Conservation (phyloP, 30 jellyfish, hydroid and myxozoan species). For the Pelagia noctiluca region DNA sequence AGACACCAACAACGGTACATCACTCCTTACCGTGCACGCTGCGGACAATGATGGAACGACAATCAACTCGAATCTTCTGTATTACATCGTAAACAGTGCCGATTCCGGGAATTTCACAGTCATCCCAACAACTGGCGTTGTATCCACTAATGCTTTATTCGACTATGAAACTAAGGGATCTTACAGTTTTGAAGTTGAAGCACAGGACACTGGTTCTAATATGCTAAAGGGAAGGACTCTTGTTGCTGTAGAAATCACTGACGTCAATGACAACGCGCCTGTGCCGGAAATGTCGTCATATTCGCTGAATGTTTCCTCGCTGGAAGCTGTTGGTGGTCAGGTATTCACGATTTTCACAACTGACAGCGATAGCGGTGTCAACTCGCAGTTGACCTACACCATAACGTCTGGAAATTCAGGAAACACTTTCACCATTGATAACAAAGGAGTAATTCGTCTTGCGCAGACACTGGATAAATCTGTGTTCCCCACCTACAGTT, state of each 20-base stretch:
- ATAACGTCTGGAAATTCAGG: slow-evolving; percentile 36
- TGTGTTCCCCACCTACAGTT: slow-evolving; percentile 20
- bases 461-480: slow-evolving; percentile 39
- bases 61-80: slow-evolving; percentile 36
- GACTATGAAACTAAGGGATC: slow-evolving; percentile 64
- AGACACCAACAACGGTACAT: slow-evolving; percentile 37
- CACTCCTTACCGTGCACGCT: slow-evolving; percentile 82
- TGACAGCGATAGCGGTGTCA: slow-evolving; percentile 83
- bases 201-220: slow-evolving; percentile 77
- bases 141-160: slow-evolving; percentile 39
- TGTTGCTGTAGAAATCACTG: slow-evolving; percentile 64
- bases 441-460: slow-evolving; percentile 72
- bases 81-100: slow-evolving; percentile 74
- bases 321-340: slow-evolving; percentile 65
- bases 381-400: slow-evolving; percentile 62
- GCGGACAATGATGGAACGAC: slow-evolving; percentile 78
- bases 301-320: slow-evolving; percentile 56
- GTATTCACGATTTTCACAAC: slow-evolving; percentile 76
- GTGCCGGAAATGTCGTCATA: slow-evolving; percentile 50
- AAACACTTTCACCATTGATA: slow-evolving; percentile 45
- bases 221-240: slow-evolving; percentile 72
- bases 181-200: slow-evolving; percentile 78
- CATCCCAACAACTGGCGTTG: slow-evolving; percentile 60
- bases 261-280: slow-evolving; percentile 86
- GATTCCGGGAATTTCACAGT: slow-evolving; percentile 88